Base-by-base conservation (phyloP, 2,113 vertebrate genomes). In the Heloderma charlesbogerti region DNA sequence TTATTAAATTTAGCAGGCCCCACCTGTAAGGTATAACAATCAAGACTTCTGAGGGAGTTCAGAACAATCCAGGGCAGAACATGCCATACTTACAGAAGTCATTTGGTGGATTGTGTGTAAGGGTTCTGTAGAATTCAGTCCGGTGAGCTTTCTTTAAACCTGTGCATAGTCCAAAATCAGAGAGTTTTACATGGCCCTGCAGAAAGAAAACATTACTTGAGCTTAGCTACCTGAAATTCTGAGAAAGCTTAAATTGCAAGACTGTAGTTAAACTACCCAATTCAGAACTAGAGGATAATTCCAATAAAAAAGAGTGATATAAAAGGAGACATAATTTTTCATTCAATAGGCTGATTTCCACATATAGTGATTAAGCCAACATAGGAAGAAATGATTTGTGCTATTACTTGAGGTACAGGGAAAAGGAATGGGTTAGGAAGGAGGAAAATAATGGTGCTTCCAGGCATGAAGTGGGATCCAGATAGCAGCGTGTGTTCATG, bases 121-220 rank as follows among this genome's bases (percentile, higher is more conserved):
- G 98, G 95, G 99, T 99, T 94, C 99, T 98, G 94, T 99, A 99
- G 94, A 99, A 99, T 92, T 99, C 99, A 0, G 99, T 99, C 92
- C 99, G 98, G 95, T 99, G 99, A 80, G 99, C 99, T 93, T 99
- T 99, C 96, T 99, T 99, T 94, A 99, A 97, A 84, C 99, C 99
- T 0, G 99, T 99, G 94, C 99, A 99, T 88, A 99, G 97, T 51
- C 99, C 99, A 94, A 99, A 99, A 94, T 99, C 99, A 37, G 99
- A 99, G 86, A 99, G 97, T 92, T 99, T 99, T 92, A 99, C 98
- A 8, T 99, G 99, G 75, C 99, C 99, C 99, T 99, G 95, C 82
- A 90, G 86, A 82, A 84, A 89, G 60, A 92, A 93, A 63, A 71
- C 31, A 94, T 86, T 3, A 72, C 34, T 7, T 91, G 89, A 91